These are phyloP conservation scores for Thymallus thymallus DNA, from an alignment of 2,113 vertebrate genomes.

Conservation along the genomic window DNA sequence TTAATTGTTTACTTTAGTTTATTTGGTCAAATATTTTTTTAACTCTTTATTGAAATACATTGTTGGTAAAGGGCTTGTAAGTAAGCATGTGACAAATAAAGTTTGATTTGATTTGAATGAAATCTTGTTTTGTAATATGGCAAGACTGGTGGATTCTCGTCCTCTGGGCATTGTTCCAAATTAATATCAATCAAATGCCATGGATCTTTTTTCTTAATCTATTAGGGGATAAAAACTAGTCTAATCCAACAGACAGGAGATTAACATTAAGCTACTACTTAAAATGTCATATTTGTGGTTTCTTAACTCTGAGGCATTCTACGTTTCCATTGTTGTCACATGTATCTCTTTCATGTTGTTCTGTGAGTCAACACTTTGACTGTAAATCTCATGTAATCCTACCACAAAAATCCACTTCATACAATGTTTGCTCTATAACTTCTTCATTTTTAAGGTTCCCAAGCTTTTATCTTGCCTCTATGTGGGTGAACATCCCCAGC, in stretches of 20 bases:
- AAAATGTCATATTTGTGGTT: neutral
- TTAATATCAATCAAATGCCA: constrained; percentile 10
- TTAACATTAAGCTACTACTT: neutral
- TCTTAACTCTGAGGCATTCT: neutral
- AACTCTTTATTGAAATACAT: too few relatives aligned
- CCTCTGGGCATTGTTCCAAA: constrained; percentile 38
- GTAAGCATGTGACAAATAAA: too few relatives aligned
- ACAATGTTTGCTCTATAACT: neutral
- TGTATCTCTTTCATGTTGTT: neutral
- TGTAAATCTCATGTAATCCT: neutral
- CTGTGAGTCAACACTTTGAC: neutral
- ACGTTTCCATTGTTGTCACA: neutral
- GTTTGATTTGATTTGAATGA: too few relatives aligned
- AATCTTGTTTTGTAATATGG: neutral
- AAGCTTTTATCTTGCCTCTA: neutral
- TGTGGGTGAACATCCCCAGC: neutral
- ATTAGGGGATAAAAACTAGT: neutral
- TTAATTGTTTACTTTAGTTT: too few relatives aligned
- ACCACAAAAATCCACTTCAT: neutral
- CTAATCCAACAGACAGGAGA: neutral
- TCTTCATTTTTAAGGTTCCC: neutral
- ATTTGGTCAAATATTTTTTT: too few relatives aligned
- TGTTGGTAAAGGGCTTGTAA: too few relatives aligned
- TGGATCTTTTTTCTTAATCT: neutral
- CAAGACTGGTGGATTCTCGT: constrained; percentile 18